These are phyloP conservation scores for Syndactyla subalaris DNA, from an alignment of 2,797 vertebrate species.

Conservation along the genomic window DNA sequence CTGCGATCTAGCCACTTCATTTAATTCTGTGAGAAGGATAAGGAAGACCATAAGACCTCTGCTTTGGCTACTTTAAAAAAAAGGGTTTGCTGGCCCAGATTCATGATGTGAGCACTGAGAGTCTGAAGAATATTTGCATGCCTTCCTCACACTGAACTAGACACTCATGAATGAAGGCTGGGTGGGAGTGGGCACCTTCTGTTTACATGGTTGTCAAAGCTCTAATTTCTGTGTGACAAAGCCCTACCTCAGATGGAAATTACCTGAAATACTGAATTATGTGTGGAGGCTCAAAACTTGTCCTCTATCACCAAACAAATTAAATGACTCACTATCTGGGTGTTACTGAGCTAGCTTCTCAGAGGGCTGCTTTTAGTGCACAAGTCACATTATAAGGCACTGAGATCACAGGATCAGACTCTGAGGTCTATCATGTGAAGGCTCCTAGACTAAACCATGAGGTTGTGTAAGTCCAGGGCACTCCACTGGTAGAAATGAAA, in stretches of 20 bases:
- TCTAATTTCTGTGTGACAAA: neutral
- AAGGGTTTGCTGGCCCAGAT: neutral
- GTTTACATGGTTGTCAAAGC: neutral
- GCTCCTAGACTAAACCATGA: neutral
- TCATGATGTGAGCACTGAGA: neutral
- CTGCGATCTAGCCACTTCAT: neutral
- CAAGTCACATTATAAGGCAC: neutral
- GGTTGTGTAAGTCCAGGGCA: neutral
- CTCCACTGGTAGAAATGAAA: neutral
- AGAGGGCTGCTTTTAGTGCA: neutral
- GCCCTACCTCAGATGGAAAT: constrained; percentile 17
- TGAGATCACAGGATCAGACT: constrained; percentile 25
- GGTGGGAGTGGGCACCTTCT: neutral
- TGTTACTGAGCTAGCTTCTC: neutral
- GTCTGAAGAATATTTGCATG: rapidly evolving
- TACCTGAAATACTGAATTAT: constrained; percentile 34
- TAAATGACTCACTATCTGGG: neutral
- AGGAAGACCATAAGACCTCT: neutral
- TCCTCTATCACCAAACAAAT: neutral
- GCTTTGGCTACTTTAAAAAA: neutral
- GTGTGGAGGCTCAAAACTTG: neutral
- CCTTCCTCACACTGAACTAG: neutral
- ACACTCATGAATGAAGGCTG: neutral
- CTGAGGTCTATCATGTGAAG: constrained; percentile 30
- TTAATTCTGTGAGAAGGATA: neutral